Base-by-base conservation (phyloP, 2,888 invertebrate species). In the Beris morrisii region DNA sequence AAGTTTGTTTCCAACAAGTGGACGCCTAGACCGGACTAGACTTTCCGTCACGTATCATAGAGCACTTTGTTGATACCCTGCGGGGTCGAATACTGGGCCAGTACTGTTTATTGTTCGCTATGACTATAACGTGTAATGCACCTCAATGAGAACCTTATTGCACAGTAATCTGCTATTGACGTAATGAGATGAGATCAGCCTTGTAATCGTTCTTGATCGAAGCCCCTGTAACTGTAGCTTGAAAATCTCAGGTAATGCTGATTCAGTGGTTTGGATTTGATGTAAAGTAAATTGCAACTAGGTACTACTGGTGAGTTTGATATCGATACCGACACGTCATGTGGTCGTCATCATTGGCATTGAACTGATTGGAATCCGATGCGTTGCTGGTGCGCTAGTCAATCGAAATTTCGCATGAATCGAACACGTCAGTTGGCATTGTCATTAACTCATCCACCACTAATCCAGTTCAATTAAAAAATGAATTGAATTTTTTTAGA, bases 351-450 rank as follows among this genome's bases (percentile, higher is more conserved):
- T 55, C 13, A n/a, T 55, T 32, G 55, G 55, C 55, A 55, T 55
- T 55, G 55, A 55, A 22, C 55, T 55, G 32, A 55, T 55, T 55
- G 55, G 55, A 31, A 55, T 55, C 13, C 38, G 38, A 55, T 55
- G 55, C 38, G n/a, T n/a, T n/a, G n/a, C n/a, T n/a, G n/a, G n/a
- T 55, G 31, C 22, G 22, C 22, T 22, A 22, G 22, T 22, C 22
- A 22, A 22, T 22, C 22, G 22, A 22, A 44, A 44, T 44, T 44
- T 44, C 44, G 44, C n/a, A 22, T 22, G 22, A 22, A 22, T 22
- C 22, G 22, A 22, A 22, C 22, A 22, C 22, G 22, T 22, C 22
- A 22, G 22, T 22, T 22, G 3, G 22, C 22, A 22, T 22, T 22
- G 22, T 22, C 22, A 22, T 22, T 22, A 22, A 22, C 22, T 22